These are phyloP conservation scores for Neotoxoptera formosana DNA, from an alignment of 1,140 invertebrate genomes.

Conservation along the genomic window DNA sequence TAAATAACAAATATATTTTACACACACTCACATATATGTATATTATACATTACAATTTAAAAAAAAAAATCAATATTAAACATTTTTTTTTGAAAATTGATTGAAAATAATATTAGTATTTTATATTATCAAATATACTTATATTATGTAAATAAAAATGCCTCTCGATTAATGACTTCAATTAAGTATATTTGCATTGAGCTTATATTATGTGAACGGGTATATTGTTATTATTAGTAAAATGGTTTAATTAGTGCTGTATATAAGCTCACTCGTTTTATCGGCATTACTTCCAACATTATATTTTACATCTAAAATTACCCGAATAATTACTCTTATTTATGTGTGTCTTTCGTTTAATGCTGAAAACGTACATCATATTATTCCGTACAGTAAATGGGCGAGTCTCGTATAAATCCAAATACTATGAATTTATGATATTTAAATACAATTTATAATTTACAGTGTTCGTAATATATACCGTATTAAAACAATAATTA, in stretches of 20 bases:
- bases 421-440: neutral
- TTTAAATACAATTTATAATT: neutral
- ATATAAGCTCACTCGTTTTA: neutral
- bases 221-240: neutral
- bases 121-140: no score
- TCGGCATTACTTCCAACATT: neutral
- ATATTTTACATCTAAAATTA: neutral
- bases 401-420: neutral
- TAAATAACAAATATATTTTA: no score
- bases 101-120: neutral
- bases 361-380: neutral
- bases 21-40: neutral
- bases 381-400: neutral
- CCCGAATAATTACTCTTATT: neutral
- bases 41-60: no score
- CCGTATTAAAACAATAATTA: neutral
- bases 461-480: neutral
- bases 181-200: neutral
- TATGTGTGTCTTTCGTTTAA: neutral
- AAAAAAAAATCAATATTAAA: neutral
- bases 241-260: neutral
- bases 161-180: neutral
- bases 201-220: neutral
- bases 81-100: neutral
- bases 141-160: neutral